A percentile compares a stretch with the other conserved stretches of the same genome.
Conservation (phyloP, 2,888 invertebrate genomes). For the Micoletzkya japonica region DNA sequence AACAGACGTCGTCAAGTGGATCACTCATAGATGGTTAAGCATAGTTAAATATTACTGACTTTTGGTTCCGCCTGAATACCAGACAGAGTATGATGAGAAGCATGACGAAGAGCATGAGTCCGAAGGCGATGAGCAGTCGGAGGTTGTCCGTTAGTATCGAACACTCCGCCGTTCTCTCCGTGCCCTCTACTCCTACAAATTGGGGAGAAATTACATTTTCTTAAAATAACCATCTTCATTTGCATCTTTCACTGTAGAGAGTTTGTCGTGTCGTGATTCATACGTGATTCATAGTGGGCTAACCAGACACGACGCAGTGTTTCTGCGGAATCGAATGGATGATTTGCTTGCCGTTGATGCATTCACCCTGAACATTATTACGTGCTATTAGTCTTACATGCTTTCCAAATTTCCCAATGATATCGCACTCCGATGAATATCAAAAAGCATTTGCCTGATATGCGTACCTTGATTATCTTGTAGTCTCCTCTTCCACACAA, state of each 20-base stretch:
- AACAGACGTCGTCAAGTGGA: constrained; percentile 23
- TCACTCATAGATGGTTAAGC: background rate
- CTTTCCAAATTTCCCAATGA: too few relatives aligned
- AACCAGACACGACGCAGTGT: constrained; percentile 64
- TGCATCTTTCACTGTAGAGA: background rate
- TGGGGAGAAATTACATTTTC: background rate
- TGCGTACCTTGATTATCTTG: constrained; percentile 65
- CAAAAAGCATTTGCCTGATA: background rate
- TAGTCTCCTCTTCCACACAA: constrained; percentile 68
- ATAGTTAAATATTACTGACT: constrained; percentile 16
- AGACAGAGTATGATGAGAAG: constrained; percentile 27
- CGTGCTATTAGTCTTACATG: too few relatives aligned
- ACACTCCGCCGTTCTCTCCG: constrained; percentile 32
- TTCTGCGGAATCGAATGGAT: constrained; percentile 69
- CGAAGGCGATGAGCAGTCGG: constrained; percentile 36
- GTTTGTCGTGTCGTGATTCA: background rate
- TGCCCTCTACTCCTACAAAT: constrained; percentile 12
- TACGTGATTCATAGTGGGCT: constrained; percentile 1
- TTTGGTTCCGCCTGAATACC: constrained; percentile 40
- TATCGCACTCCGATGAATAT: too few relatives aligned
- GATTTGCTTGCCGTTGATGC: constrained; percentile 68
- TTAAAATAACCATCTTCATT: background rate
- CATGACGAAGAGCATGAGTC: constrained; percentile 29
- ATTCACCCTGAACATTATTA: constrained; percentile 67
- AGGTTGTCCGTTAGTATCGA: constrained; percentile 35